Base-by-base conservation (phyloP, 2,888 invertebrate species). In the Sicus ferrugineus region DNA sequence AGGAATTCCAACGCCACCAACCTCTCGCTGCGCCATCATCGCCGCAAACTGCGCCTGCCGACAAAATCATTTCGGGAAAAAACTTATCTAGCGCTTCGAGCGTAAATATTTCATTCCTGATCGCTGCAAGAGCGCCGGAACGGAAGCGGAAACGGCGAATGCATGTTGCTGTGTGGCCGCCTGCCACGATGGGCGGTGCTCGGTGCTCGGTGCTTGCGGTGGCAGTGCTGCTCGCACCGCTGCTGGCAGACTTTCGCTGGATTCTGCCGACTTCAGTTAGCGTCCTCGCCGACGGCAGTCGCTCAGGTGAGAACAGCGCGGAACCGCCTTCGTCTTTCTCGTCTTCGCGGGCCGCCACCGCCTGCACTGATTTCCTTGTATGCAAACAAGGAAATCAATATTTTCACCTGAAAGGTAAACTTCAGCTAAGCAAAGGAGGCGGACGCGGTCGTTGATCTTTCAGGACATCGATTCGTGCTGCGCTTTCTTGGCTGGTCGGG, bases 51-150 rank as follows among this genome's bases (percentile, higher is more conserved):
- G 9, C 61, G 61, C 16, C 26, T 14, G 19, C 42, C 14, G 42
- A 19, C 23, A 42, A 26, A 61, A 61, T 61, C 73, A 74, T 75
- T 76, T 76, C 75, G n/a, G n/a, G 75, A 74, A 77, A 75, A 75
- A 72, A 74, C 75, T 75, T 75, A 75, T 72, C 73, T 75, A 70
- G 73, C 71, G 74, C 73, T 70, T 70, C 73, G 72, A 77, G 73
- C 70, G 73, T 71, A 72, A 74, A 76, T 76, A 77, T 75, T 77
- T 75, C 76, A 75, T 76, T 74, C 72, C 31, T 72, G 74, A 74
- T 75, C 75, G 73, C 68, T 21, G 31, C 30, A 21, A 26, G 14
- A 66, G 65, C 38, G 1, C 52, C 28, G 38, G 16, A 52, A 31
- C 72, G 75, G 76, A 76, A 75, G 70, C 75, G 77, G 77, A 77